Base-by-base conservation (phyloP, 2,888 invertebrate genomes). In the Silvanus unidentatus region DNA sequence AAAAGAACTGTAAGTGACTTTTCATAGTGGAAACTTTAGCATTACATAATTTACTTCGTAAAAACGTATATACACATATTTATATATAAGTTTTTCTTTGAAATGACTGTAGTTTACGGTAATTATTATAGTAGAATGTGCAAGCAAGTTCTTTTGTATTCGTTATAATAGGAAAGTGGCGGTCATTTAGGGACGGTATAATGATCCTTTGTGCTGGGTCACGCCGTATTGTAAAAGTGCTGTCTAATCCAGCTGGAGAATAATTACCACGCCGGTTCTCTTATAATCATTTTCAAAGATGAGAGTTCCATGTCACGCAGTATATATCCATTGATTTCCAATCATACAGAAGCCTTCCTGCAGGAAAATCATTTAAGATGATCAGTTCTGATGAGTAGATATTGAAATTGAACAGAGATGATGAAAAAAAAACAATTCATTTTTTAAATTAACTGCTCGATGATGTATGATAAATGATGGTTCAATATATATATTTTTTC, bases 191-290 rank as follows among this genome's bases (percentile, higher is more conserved):
- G 52, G 48, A 49, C 51, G 51, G 48, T 55, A 50, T 51, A 55
- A 52, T 48, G 54, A 50, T 53, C 52, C 47, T 57, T 57, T 54
- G 54, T 57, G 45, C 48, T 47, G 49, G 53, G 53, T 56, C 53
- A 54, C 55, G 55, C 53, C 45, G 47, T 48, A 55, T 55, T 57
- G 48, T 53, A 57, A 57, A 58, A 57, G 53, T 58, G 56, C 58
- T 57, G 55, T 53, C 55, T 58, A 58, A 58, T 58, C 51, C 56
- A 54, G 52, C 55, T 50, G 40, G 49, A 47, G 54, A 51, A 53
- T 55, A 55, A 55, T 54, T 55, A 57, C 55, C 45, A 49, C 48
- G n/a, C n/a, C n/a, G 44, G 50, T 47, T 45, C 41, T 49, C 50
- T 48, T 49, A 45, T 49, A 56, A 53, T 53, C 50, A 50, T 53